Percentiles rank a stretch among this genome's conserved stretches.
Conservation (phyloP, 2,797 vertebrate genomes). For the Tarsius wallacei region DNA sequence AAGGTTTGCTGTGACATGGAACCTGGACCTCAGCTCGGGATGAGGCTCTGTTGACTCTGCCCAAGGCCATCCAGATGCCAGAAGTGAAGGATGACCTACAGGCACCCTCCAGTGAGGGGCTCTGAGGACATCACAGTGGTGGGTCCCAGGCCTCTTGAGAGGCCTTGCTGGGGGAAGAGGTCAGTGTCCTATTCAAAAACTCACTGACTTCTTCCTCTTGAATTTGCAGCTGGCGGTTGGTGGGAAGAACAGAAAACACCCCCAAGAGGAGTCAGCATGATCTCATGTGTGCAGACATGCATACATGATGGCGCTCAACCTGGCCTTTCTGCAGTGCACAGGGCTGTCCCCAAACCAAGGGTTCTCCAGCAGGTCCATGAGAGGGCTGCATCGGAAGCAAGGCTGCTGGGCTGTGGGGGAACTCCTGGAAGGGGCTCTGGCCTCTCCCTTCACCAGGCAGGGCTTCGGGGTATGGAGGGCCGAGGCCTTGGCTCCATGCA, state of each 20-base stretch:
- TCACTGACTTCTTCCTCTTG: neutral
- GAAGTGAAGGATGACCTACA: neutral
- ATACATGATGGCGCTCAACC: fast-evolving
- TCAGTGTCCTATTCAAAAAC: fast-evolving
- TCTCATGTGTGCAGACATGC: fast-evolving
- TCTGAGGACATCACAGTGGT: fast-evolving
- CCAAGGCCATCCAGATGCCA: fast-evolving
- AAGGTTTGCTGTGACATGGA: no score
- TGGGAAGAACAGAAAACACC: neutral
- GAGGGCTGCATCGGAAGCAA: no score
- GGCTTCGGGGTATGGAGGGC: neutral
- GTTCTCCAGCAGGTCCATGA: fast-evolving
- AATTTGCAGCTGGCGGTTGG: no score
- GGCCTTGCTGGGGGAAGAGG: fast-evolving
- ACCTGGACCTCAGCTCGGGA: fast-evolving
- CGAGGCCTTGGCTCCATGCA: neutral
- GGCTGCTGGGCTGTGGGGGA: fast-evolving
- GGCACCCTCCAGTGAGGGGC: fast-evolving
- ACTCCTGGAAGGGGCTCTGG: neutral
- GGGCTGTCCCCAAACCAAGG: fast-evolving
- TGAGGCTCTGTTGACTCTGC: fast-evolving
- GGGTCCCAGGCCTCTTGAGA: neutral
- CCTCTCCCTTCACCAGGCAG: no score
- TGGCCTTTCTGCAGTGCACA: no score
- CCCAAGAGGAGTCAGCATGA: fast-evolving